phyloP scores from a whole-genome alignment of 2,888 invertebrate species.

The Drosophila ustulata region DNA sequence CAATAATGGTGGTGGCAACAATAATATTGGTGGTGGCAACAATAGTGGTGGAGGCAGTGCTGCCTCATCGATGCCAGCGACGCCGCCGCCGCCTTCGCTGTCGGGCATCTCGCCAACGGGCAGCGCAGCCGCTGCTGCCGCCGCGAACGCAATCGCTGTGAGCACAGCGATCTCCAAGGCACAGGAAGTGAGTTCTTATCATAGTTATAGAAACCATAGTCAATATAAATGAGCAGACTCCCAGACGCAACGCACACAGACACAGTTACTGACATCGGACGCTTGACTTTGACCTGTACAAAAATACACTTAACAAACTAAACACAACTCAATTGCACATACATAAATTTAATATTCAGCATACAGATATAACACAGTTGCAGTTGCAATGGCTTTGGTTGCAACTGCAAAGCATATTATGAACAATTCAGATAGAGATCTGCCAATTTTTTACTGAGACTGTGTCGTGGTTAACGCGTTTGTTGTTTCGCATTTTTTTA shows the following conservation, averaged over 20 bases:
- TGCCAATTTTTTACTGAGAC: conserved; percentile 44
- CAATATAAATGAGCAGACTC: conserved; percentile 81
- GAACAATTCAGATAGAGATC: conserved; percentile 30
- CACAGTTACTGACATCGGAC: conserved; percentile 28
- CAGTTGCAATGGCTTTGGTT: conserved; percentile 6
- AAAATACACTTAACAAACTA: conserved; percentile 63
- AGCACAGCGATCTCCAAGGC: conserved; percentile 84
- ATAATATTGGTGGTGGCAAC: conserved; percentile 16
- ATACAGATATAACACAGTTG: conserved; percentile 10
- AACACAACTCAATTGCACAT: conserved; percentile 9
- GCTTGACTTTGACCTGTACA: conserved; percentile 60
- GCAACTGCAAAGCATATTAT: conserved; percentile 1
- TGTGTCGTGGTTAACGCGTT: conserved; percentile 59
- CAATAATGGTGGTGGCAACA: conserved; percentile 22
- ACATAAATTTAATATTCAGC: conserved; percentile 8
- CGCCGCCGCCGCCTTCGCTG: conserved; percentile 68
- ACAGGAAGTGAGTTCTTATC: conserved; percentile 85
- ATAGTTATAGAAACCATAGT: conserved; percentile 84
- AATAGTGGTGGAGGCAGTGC: conserved; percentile 50
- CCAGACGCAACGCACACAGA: conserved; percentile 33
- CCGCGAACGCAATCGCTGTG: conserved; percentile 85
- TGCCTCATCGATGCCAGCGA: conserved; percentile 81
- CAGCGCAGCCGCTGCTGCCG: conserved; percentile 59
- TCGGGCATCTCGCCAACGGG: conserved; percentile 77
- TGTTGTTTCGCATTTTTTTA: conserved; percentile 66